Conservation (phyloP, 2,888 invertebrate species). For the Dusona sp. region DNA sequence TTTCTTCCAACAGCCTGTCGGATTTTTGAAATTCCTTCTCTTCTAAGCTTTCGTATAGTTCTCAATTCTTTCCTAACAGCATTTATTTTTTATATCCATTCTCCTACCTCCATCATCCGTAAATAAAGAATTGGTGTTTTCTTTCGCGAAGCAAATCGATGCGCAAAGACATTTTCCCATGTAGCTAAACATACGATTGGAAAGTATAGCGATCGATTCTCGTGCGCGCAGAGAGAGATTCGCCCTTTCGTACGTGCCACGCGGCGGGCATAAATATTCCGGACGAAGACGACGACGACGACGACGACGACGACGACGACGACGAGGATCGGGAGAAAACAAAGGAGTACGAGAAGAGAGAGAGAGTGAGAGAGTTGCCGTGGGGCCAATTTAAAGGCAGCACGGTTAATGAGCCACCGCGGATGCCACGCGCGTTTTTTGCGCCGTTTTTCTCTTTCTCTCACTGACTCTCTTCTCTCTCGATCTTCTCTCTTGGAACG, state of each 20-base stretch:
- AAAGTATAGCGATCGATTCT: conserved; percentile 73
- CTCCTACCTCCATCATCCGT: background rate
- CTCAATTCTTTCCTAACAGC: too few species aligned
- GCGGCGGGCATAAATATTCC: conserved; percentile 82
- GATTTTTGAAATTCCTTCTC: too few species aligned
- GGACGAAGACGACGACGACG: conserved; percentile 59
- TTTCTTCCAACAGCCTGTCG: too few species aligned
- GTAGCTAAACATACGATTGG: conserved; percentile 66
- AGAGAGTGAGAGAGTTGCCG: conserved; percentile 76
- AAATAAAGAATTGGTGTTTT: background rate
- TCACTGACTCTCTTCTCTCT: conserved; percentile 61
- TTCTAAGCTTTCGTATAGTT: too few species aligned
- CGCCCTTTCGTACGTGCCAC: conserved; percentile 73
- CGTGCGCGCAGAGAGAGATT: conserved; percentile 25
- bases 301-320: conserved; percentile 55
- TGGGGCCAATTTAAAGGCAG: conserved; percentile 83
- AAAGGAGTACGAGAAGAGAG: conserved; percentile 45
- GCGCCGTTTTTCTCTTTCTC: conserved; percentile 73
- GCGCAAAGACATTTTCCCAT: conserved; percentile 53
- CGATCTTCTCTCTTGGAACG: conserved; percentile 59
- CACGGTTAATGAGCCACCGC: conserved; percentile 84
- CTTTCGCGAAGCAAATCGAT: conserved; percentile 8
- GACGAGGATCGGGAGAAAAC: conserved; percentile 71
- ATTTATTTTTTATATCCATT: background rate
- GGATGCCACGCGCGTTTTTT: conserved; percentile 84